Percentiles rank a stretch among this genome's conserved stretches.
Evolutionary conservation across 1,140 invertebrate species (phyloP).

Genomic region (Polypedilum vanderplanki): DNA sequence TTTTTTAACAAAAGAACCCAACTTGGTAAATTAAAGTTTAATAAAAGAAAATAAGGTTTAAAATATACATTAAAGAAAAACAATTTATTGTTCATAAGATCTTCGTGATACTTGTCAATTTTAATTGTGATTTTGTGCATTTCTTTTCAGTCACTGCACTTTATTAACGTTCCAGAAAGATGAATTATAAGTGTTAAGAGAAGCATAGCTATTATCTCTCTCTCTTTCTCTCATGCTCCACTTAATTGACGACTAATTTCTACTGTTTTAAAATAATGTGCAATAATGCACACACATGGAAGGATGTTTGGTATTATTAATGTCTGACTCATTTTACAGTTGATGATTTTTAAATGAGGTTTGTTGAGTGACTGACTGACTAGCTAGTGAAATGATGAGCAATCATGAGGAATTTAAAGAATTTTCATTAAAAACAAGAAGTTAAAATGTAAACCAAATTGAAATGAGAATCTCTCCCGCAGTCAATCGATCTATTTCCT

Average conservation of each 20-base stretch:
- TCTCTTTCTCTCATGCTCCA: not conserved
- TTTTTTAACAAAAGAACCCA: too few relatives aligned
- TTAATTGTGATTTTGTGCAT: not conserved
- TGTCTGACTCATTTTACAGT: conserved; percentile 5
- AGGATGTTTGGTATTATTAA: not conserved
- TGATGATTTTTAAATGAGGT: not conserved
- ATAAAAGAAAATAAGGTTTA: too few relatives aligned
- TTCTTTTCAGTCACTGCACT: conserved; percentile 10
- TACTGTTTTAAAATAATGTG: not conserved
- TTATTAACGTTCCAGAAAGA: conserved; percentile 12
- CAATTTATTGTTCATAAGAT: not conserved
- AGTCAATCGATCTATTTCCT: too few relatives aligned
- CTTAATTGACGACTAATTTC: conserved; percentile 18
- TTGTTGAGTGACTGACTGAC: not conserved
- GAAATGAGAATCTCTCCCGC: too few relatives aligned
- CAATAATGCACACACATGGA: not conserved
- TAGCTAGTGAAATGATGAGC: too few relatives aligned
- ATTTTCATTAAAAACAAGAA: not conserved
- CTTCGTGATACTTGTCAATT: not conserved
- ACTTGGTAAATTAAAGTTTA: too few relatives aligned
- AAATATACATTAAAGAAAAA: too few relatives aligned
- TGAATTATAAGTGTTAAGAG: not conserved
- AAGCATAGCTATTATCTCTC: not conserved
- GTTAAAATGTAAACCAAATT: too few relatives aligned
- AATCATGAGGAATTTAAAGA: not conserved